These are phyloP conservation scores for Gryllus bimaculatus DNA, from an alignment of 1,140 invertebrate species.

Conservation along the genomic window DNA sequence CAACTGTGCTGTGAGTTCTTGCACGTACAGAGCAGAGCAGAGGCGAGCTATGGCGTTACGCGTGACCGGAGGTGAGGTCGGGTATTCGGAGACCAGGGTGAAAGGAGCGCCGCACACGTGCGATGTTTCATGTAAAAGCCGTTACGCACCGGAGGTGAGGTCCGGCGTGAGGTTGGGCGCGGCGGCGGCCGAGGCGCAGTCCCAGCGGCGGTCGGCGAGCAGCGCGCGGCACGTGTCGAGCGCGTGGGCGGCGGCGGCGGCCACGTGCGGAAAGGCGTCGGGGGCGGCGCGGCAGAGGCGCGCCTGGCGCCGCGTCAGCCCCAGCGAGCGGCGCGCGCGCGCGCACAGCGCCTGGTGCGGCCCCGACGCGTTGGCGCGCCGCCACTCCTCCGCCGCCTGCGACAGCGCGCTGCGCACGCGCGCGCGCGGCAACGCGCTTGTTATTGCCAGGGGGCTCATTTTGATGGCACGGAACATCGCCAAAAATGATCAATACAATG, in stretches of 20 bases:
- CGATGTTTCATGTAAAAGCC: not conserved
- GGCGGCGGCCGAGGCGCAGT: slow-evolving; percentile 65
- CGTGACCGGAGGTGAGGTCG: too few species aligned
- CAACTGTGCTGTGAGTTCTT: too few species aligned
- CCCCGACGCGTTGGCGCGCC: not conserved
- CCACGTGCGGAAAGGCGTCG: slow-evolving; percentile 64
- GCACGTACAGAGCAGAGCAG: too few species aligned
- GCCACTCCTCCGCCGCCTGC: not conserved
- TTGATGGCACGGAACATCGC: not conserved
- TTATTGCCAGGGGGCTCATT: too few species aligned
- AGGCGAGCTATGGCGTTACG: too few species aligned
- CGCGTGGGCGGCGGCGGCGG: slow-evolving; percentile 55
- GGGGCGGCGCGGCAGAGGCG: slow-evolving; percentile 52
- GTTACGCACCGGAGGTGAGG: slow-evolving; percentile 55
- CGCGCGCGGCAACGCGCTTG: too few species aligned
- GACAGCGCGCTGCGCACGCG: not conserved
- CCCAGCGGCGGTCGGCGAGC: slow-evolving; percentile 68
- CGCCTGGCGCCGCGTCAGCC: slow-evolving; percentile 49
- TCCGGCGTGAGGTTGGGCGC: slow-evolving; percentile 65
- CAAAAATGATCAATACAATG: not conserved
- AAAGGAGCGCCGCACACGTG: too few species aligned
- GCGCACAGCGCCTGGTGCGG: slow-evolving; percentile 24
- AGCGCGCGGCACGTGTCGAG: slow-evolving; percentile 61
- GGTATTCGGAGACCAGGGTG: too few species aligned
- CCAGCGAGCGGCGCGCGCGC: slow-evolving; percentile 39